Evolutionary conservation across 2,797 vertebrate species (phyloP), one percentile per base, ranked within the genome.

Genomic region (Chaetodon trifasciatus): DNA sequence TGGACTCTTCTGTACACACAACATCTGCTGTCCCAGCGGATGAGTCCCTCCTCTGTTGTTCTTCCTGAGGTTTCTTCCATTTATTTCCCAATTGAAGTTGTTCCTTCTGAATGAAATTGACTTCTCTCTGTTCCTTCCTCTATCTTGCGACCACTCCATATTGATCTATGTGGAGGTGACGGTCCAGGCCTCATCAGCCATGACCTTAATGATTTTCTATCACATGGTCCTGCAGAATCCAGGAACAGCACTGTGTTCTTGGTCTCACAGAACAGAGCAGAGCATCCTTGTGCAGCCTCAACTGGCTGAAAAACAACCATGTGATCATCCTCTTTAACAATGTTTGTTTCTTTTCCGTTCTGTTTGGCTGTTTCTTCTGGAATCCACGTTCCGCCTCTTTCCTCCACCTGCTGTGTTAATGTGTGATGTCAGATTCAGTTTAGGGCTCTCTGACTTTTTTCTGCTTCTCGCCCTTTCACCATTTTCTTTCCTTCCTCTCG

Each of bases 161-260:
- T 55, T 47, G 60, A 60, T 65, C 61, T 24, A 2, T 15, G 46
- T 15, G 6, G 15, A 21, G 60, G 39, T 46, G 8, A 2, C 6
- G 49, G 55, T n/a, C 47, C 12, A 28, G 44, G 60, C 5, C 37
- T 21, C 39, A 24, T 52, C 39, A 32, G 40, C 56, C 23, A 11
- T 19, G n/a, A 66, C 61, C 71, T 32, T 19, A 52, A 69, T 9
- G 55, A 52, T 78, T 74, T 65, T 74, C 42, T 23, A 2, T 40
- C 70, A 37, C 28, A n/a, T 16, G 39, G n/a, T 17, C 8, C 53
- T 24, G 74, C 49, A 58, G 69, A n/a, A 5, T 5, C 63, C 44
- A 28, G 9, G 16, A 6, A 37, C 3, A 1, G 11, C 23, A 16
- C 5, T 9, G n/a, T 50, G 17, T 24, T 57, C 11, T 6, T 3